phyloP scores from a whole-genome alignment of 2,888 invertebrate species.

The Lobophora halterata region DNA sequence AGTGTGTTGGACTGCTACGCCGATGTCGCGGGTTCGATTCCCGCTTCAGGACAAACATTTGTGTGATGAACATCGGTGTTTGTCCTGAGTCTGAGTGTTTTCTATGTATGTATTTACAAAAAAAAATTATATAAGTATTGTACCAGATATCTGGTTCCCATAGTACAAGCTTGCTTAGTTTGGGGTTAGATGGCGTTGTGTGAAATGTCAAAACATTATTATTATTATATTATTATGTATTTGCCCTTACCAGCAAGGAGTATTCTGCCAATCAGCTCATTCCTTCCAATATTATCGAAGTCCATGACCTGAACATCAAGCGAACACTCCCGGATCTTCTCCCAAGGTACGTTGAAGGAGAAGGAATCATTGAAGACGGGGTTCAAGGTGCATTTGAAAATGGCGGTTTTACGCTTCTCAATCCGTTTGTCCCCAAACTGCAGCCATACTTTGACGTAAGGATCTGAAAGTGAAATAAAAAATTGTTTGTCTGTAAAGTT shows the following conservation, averaged over 20 bases:
- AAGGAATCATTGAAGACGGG: conserved; percentile 98
- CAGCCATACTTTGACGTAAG: conserved; percentile 98
- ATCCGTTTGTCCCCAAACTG: conserved; percentile 96
- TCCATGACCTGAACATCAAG: conserved; percentile 97
- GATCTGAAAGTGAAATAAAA: conserved; percentile 84
- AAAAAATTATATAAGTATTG: too few relatives aligned
- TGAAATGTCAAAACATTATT: too few relatives aligned
- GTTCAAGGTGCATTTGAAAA: conserved; percentile 96
- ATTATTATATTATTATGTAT: background rate
- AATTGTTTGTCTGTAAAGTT: too few relatives aligned
- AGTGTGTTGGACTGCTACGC: too few relatives aligned
- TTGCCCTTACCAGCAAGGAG: conserved; percentile 89
- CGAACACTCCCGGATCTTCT: conserved; percentile 96
- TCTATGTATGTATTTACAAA: too few relatives aligned
- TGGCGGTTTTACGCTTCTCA: conserved; percentile 97
- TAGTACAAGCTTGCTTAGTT: too few relatives aligned
- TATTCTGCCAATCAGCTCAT: conserved; percentile 95
- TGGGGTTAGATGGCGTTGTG: too few relatives aligned
- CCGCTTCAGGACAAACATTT: too few relatives aligned
- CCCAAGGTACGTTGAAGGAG: conserved; percentile 98
- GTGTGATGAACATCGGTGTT: too few relatives aligned
- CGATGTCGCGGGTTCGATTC: too few relatives aligned
- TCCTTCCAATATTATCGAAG: conserved; percentile 97
- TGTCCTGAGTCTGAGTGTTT: too few relatives aligned
- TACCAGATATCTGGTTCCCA: too few relatives aligned